Evolutionary conservation across 2,888 invertebrate genomes (phyloP).

Genomic region (Scaptomyza caliginosa): DNA sequence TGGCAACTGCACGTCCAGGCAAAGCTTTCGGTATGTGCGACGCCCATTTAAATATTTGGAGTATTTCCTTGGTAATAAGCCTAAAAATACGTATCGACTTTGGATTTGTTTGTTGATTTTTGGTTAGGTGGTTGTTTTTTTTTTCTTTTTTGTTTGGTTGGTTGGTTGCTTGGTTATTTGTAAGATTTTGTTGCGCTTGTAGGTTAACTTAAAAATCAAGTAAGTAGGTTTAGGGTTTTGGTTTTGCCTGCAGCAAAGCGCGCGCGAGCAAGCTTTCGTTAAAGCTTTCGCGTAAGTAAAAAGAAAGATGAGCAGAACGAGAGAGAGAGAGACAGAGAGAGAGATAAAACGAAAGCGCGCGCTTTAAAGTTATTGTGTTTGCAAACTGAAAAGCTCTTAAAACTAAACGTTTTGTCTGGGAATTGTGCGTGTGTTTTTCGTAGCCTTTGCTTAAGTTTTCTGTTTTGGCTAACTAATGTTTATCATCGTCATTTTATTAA

Average conservation of each 20-base stretch:
- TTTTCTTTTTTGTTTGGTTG: slow-evolving; percentile 31
- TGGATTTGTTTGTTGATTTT: slow-evolving; percentile 76
- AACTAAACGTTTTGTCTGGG: slow-evolving; percentile 32
- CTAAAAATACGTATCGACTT: slow-evolving; percentile 84
- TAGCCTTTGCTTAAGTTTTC: slow-evolving; percentile 9
- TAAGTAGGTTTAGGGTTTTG: slow-evolving; percentile 20
- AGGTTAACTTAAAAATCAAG: slow-evolving; percentile 53
- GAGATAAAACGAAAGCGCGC: slow-evolving; percentile 13
- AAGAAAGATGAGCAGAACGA: slow-evolving; percentile 14
- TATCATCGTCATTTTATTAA: slow-evolving; percentile 62
- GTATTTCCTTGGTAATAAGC: slow-evolving; percentile 74
- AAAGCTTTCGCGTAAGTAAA: slow-evolving; percentile 26
- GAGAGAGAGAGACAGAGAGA: slow-evolving; percentile 21
- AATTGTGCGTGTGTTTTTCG: slow-evolving; percentile 3
- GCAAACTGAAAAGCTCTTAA: slow-evolving; percentile 66
- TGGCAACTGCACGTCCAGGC: slow-evolving; percentile 54
- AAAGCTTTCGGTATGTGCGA: slow-evolving; percentile 70
- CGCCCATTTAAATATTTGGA: slow-evolving; percentile 14
- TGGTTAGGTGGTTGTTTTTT: slow-evolving; percentile 42
- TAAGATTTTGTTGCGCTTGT: slow-evolving; percentile 46
- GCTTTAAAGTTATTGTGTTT: slow-evolving; percentile 27
- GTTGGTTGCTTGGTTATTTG: slow-evolving; percentile 31
- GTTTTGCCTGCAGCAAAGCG: slow-evolving; percentile 16
- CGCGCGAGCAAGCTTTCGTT: slow-evolving; percentile 42
- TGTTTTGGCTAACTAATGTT: slow-evolving; percentile 66